Evolutionary conservation across 2,113 vertebrate species (phyloP), one percentile per base, ranked within the genome.

Genomic region (Labrus mixtus): DNA sequence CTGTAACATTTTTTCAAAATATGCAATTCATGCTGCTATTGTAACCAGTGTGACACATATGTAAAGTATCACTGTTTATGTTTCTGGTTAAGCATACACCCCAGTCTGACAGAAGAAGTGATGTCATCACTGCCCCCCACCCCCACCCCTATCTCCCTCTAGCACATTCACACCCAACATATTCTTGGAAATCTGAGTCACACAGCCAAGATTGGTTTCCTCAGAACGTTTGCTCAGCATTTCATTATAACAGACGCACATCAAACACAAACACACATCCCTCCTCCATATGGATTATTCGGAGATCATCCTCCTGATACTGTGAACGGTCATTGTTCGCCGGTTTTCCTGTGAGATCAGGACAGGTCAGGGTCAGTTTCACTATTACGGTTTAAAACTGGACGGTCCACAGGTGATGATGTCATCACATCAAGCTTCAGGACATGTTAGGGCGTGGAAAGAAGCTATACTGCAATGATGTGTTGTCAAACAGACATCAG

Each of bases 131-230:
- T 1, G 3, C 33, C 7, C 37, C 10, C 23, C 25, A 25, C 25
- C 25, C 25, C 29, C 29, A 10, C 37, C 22, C 68, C 74, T 69
- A 78, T 74, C 59, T 70, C 2, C 7, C 20, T 13, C 25, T 10
- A 67, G 13, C 48, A 56, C n/a, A 22, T 73, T 36, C 23, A 69
- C 58, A 50, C 37, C 58, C 43, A 23, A 3, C 53, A 46, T 17
- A 1, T 84, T 73, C 77, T 64, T 17, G 41, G 73, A 80, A 77
- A 29, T 17, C 20, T 43, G 11, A 16, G n/a, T 51, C 6, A 1
- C 51, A 17, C 16, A 11, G 19, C 6, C 22, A 54, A 23, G 51
- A 57, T 76, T 75, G 1, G 8, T 63, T 53, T 81, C 54, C 51
- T n/a, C 19, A 13, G 74, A 71, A 78, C 2, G n/a, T 4, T 11